phyloP scores from a whole-genome alignment of 2,113 vertebrate genomes.

The Tinamus guttatus region DNA sequence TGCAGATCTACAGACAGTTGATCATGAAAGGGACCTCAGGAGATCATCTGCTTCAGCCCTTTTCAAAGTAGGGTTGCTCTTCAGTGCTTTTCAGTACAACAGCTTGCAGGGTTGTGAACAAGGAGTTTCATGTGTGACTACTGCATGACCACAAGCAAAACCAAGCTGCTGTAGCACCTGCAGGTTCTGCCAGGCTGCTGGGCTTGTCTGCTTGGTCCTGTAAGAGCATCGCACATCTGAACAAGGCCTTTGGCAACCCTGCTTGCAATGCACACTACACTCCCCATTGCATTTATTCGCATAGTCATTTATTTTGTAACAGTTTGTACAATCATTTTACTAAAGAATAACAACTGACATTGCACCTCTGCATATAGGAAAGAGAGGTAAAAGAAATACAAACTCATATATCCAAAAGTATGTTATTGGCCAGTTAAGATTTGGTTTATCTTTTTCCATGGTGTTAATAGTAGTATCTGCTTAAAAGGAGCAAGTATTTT shows the following conservation, averaged over 20 bases:
- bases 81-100: background rate
- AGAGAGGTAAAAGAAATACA: background rate
- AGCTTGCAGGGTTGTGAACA: background rate
- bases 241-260: background rate
- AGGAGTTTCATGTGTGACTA: background rate
- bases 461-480: background rate
- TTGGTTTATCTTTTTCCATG: background rate
- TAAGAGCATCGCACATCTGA: accelerated
- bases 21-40: background rate
- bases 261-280: accelerated
- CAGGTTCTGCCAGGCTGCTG: background rate
- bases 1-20: background rate
- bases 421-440: background rate
- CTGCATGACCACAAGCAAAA: background rate
- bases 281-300: background rate
- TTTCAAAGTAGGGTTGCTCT: background rate
- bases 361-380: background rate
- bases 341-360: background rate
- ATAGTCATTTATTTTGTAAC: background rate
- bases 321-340: background rate
- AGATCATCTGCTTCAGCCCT: background rate
- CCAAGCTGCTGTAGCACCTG: accelerated
- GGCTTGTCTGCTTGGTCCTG: background rate
- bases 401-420: background rate
- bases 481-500: background rate